Evolutionary conservation across 2,113 vertebrate species (phyloP).

Genomic region (Gorsachius goisagi): DNA sequence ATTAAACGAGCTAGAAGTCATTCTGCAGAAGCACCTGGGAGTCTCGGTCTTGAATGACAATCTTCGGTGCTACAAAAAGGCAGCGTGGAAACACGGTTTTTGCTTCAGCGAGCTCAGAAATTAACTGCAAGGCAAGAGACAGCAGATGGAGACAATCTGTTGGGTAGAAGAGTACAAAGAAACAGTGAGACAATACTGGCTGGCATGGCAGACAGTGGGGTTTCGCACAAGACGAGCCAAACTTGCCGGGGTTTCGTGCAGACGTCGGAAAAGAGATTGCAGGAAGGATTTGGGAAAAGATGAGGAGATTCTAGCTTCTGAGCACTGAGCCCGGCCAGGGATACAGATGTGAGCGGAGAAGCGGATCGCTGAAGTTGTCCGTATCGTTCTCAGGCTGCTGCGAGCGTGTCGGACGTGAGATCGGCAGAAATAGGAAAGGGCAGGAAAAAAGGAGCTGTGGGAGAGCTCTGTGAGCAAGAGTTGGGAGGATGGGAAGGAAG

Average conservation of each 20-base stretch:
- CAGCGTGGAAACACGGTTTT: background rate
- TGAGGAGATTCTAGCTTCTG: background rate
- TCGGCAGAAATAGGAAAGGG: background rate
- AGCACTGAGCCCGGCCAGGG: background rate
- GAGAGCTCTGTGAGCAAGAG: background rate
- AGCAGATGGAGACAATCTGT: constrained; percentile 38
- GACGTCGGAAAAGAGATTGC: background rate
- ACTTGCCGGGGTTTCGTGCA: background rate
- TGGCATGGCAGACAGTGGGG: background rate
- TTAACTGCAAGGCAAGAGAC: background rate
- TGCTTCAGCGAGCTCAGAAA: background rate
- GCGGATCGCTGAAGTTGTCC: background rate
- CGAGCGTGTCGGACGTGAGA: fast-evolving
- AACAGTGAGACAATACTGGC: background rate
- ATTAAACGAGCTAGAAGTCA: background rate
- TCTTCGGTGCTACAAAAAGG: background rate
- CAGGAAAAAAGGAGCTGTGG: background rate
- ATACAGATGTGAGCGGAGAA: background rate
- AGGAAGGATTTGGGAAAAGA: background rate
- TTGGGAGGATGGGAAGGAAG: background rate
- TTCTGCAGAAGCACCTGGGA: background rate
- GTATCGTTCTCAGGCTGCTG: background rate
- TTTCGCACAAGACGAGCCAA: background rate
- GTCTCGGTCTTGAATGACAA: background rate
- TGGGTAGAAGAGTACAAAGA: background rate